These are phyloP conservation scores for Agrotis segetum DNA, from an alignment of 2,888 invertebrate genomes.

Conservation along the genomic window DNA sequence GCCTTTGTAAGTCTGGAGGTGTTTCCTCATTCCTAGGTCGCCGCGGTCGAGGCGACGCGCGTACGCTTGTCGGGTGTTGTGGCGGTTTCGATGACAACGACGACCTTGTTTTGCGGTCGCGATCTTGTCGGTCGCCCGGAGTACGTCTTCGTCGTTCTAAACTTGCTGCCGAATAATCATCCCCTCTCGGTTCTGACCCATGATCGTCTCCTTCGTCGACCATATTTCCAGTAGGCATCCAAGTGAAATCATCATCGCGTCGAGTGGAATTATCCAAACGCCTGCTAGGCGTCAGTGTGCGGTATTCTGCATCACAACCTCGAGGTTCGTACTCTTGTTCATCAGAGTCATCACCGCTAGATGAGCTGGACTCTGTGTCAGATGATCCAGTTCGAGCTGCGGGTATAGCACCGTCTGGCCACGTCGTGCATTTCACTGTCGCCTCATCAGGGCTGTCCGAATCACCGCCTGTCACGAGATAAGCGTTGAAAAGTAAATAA, in stretches of 20 bases:
- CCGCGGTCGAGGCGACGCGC: constrained; percentile 84
- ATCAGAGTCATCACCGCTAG: constrained; percentile 83
- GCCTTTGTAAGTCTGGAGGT: constrained; percentile 85
- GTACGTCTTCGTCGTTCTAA: constrained; percentile 90
- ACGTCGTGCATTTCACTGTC: constrained; percentile 90
- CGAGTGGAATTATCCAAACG: constrained; percentile 91
- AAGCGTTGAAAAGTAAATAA: constrained; percentile 73
- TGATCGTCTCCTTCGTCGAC: constrained; percentile 78
- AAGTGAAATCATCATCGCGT: constrained; percentile 93
- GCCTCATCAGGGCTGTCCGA: constrained; percentile 92
- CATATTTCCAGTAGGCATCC: constrained; percentile 90
- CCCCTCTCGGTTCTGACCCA: constrained; percentile 76
- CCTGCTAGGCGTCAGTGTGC: constrained; percentile 84
- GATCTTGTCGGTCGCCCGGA: constrained; percentile 89
- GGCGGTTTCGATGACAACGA: constrained; percentile 90
- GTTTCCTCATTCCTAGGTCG: constrained; percentile 82
- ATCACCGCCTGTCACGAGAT: constrained; percentile 90
- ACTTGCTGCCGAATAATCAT: constrained; percentile 86
- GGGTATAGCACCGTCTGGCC: constrained; percentile 86
- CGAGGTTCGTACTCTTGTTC: constrained; percentile 89
- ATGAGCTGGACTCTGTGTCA: constrained; percentile 82
- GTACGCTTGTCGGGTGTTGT: constrained; percentile 84
- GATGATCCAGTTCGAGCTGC: constrained; percentile 83
- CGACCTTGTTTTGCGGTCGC: constrained; percentile 92
- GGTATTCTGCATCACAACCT: constrained; percentile 92